A percentile compares a stretch with the other conserved stretches of the same genome.
phyloP scores from a whole-genome alignment of 2,797 vertebrate species.

The Manis pentadactyla region DNA sequence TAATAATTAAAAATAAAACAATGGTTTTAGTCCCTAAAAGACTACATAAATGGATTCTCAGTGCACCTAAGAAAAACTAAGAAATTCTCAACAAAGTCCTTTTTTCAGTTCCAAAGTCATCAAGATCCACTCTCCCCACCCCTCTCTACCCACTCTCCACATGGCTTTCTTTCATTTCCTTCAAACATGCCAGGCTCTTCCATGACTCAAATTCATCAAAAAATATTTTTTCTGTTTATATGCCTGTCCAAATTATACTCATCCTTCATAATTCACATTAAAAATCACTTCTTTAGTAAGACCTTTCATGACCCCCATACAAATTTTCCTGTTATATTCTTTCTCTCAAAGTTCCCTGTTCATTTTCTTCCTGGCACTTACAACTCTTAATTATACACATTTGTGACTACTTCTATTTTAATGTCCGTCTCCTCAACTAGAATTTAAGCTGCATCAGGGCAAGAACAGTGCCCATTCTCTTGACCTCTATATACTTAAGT shows the following conservation, averaged over 20 bases:
- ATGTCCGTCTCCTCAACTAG: background rate
- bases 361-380: background rate
- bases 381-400: background rate
- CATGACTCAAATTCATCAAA: background rate
- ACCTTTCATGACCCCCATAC: background rate
- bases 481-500: background rate
- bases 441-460: background rate
- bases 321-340: background rate
- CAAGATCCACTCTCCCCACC: background rate
- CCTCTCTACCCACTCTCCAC: background rate
- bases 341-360: background rate
- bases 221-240: background rate
- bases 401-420: background rate
- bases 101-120: background rate
- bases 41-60: background rate
- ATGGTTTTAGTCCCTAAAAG: background rate
- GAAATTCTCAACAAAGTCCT: background rate
- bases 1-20: background rate
- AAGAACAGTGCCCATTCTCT: background rate
- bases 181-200: background rate
- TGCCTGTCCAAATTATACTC: background rate
- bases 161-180: background rate
- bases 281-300: background rate
- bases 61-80: background rate
- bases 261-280: background rate